Evolutionary conservation across 2,113 vertebrate genomes (phyloP).

Genomic region (Sciurus niger): DNA sequence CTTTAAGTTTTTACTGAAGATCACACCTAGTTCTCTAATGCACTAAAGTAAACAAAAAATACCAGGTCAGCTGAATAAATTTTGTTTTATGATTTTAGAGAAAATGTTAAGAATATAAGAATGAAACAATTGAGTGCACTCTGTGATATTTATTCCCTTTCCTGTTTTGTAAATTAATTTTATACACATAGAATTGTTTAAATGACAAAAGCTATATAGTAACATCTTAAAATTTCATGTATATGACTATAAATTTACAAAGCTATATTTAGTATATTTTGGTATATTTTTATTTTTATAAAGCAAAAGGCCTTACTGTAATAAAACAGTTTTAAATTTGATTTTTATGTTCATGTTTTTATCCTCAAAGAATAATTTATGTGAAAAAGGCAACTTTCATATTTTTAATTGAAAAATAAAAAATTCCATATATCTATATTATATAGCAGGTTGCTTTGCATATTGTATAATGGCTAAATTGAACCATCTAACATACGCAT

Average conservation of each 20-base stretch:
- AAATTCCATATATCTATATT: not conserved
- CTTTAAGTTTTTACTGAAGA: not conserved
- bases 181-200: not conserved
- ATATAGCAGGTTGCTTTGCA: too few relatives aligned
- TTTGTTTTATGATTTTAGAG: not conserved
- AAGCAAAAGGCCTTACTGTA: not conserved
- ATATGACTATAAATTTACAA: not conserved
- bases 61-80: not conserved
- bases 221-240: not conserved
- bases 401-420: not conserved
- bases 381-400: not conserved
- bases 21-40: not conserved
- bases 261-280: not conserved
- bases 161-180: conserved; percentile 16
- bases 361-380: not conserved
- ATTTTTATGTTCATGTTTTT: not conserved
- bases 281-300: not conserved
- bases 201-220: not conserved
- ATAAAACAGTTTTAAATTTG: not conserved
- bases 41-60: not conserved
- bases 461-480: not conserved
- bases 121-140: not conserved
- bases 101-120: not conserved
- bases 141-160: not conserved
- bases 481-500: not conserved